Percentiles rank a stretch among this genome's conserved stretches.
Evolutionary conservation across 2,888 invertebrate species (phyloP).

Genomic region (Idaea aversata): DNA sequence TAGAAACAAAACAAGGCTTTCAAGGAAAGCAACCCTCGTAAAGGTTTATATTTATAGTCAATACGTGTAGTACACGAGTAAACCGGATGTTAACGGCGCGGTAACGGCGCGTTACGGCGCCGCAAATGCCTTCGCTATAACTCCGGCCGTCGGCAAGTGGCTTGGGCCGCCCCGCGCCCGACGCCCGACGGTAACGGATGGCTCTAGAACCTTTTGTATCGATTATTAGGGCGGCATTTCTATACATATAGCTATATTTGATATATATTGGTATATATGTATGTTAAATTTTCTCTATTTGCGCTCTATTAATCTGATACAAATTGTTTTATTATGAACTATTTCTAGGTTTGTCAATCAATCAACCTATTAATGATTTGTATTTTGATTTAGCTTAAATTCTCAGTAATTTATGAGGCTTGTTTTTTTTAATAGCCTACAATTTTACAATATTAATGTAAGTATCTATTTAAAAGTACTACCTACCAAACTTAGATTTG

Average conservation of each 20-base stretch:
- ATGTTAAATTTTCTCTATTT: no score
- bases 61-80: not conserved
- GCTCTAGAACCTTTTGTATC: not conserved
- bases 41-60: not conserved
- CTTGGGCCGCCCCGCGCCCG: not conserved
- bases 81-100: not conserved
- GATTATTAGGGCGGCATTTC: not conserved
- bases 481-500: no score
- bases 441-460: no score
- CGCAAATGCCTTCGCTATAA: not conserved
- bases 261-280: no score
- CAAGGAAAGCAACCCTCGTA: not conserved
- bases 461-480: no score
- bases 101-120: not conserved
- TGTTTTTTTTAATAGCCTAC: no score
- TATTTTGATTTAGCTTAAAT: no score
- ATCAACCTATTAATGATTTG: no score
- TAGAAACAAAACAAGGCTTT: not conserved
- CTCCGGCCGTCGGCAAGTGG: not conserved
- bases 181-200: not conserved
- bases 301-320: no score
- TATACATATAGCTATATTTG: not conserved
- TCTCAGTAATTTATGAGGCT: no score
- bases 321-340: no score
- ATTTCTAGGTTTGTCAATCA: no score